A percentile compares a stretch with the other conserved stretches of the same genome.
phyloP scores from a whole-genome alignment of 2,797 vertebrate species.

The Chelon auratus region DNA sequence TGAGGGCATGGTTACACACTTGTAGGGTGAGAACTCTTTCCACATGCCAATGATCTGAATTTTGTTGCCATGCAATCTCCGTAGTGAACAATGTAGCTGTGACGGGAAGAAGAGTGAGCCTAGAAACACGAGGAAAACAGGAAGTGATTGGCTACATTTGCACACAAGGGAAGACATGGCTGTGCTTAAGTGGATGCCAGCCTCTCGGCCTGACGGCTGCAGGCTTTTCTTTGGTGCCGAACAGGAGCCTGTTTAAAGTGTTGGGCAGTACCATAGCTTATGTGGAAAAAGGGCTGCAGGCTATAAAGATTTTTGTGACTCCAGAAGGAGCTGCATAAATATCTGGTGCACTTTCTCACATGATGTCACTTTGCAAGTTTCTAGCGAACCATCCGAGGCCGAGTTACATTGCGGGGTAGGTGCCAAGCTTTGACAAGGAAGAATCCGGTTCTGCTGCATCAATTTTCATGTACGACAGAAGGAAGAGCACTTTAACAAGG shows the following conservation, averaged over 20 bases:
- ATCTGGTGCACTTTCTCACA: neutral
- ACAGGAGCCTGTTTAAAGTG: too few species aligned
- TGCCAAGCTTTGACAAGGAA: neutral
- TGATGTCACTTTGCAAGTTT: neutral
- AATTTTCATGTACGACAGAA: neutral
- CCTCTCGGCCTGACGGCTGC: too few species aligned
- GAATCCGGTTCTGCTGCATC: neutral
- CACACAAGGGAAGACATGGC: slow-evolving; percentile 4
- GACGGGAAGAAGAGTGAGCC: neutral
- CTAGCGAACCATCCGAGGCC: neutral
- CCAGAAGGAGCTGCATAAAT: neutral
- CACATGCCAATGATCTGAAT: slow-evolving; percentile 20
- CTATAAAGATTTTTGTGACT: neutral
- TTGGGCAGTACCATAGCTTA: too few species aligned
- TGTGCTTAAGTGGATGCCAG: neutral
- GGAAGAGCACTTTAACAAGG: neutral
- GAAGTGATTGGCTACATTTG: slow-evolving; percentile 24
- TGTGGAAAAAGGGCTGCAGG: slow-evolving; percentile 1
- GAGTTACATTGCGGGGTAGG: neutral
- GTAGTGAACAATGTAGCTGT: slow-evolving; percentile 7
- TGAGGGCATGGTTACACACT: slow-evolving; percentile 22
- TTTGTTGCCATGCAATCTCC: neutral
- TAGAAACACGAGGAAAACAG: neutral
- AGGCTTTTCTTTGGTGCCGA: too few species aligned
- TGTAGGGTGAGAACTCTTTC: slow-evolving; percentile 55